phyloP scores from a whole-genome alignment of 2,888 invertebrate species.

The Parnassius apollo region DNA sequence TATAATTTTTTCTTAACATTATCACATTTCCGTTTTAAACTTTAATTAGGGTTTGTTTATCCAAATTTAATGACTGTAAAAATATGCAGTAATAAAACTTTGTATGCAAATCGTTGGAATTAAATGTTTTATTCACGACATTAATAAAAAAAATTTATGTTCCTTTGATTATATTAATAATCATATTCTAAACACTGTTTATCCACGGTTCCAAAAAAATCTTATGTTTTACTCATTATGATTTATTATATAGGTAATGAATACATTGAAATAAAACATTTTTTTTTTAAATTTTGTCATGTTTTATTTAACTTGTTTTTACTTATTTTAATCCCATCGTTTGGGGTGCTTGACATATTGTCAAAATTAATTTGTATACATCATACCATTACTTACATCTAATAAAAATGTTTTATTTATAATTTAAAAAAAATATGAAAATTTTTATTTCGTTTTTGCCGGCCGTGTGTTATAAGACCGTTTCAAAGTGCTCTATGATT shows the following conservation, averaged over 20 bases:
- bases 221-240: neutral
- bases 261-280: too few relatives aligned
- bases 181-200: neutral
- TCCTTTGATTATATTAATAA: neutral
- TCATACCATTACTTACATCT: neutral
- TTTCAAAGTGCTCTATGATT: slow-evolving; percentile 52
- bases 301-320: too few relatives aligned
- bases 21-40: neutral
- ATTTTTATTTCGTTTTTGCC: neutral
- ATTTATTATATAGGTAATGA: too few relatives aligned
- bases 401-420: slow-evolving; percentile 1
- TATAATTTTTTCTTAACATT: neutral
- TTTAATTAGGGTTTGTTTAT: neutral
- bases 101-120: neutral
- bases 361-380: neutral
- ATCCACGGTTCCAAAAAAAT: neutral
- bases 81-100: neutral
- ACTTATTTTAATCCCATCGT: too few relatives aligned
- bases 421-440: neutral
- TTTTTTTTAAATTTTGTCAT: too few relatives aligned
- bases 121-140: neutral
- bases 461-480: slow-evolving; percentile 42
- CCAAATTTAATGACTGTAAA: neutral
- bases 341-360: too few relatives aligned
- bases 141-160: neutral